These are phyloP conservation scores for Eugnorisma glareosa DNA, from an alignment of 2,888 invertebrate species.

Conservation along the genomic window DNA sequence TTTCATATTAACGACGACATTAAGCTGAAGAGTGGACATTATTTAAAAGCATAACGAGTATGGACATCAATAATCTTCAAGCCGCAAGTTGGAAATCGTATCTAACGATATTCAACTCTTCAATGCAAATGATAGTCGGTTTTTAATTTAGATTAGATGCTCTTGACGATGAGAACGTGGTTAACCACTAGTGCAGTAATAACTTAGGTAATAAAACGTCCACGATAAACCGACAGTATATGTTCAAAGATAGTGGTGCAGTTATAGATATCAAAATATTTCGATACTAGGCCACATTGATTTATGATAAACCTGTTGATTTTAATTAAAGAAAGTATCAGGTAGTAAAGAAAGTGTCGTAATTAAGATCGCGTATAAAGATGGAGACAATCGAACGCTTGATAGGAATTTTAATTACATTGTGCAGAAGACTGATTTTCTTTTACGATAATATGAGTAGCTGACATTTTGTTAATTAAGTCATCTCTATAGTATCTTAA, in stretches of 20 bases:
- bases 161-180: conserved; percentile 32
- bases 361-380: conserved; percentile 57
- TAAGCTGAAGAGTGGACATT: conserved; percentile 30
- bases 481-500: conserved; percentile 41
- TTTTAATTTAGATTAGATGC: conserved; percentile 27
- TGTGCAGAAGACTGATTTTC: conserved; percentile 67
- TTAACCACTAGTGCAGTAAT: conserved; percentile 48
- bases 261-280: conserved; percentile 34
- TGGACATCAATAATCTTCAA: conserved; percentile 46
- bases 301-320: conserved; percentile 53
- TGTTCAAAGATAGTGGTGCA: conserved; percentile 21
- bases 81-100: conserved; percentile 24
- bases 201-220: conserved; percentile 49
- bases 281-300: conserved; percentile 24
- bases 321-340: conserved; percentile 45
- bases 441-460: conserved; percentile 52
- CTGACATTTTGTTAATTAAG: conserved; percentile 34
- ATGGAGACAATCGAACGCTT: conserved; percentile 70
- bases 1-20: conserved; percentile 40
- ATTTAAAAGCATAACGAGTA: conserved; percentile 36
- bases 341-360: conserved; percentile 55
- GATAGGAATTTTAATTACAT: conserved; percentile 77
- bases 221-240: conserved; percentile 28
- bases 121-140: conserved; percentile 31
- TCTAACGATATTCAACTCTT: conserved; percentile 37